Evolutionary conservation across 2,113 vertebrate genomes (phyloP), one percentile per base, ranked within the genome.

Genomic region (Chunga burmeisteri): DNA sequence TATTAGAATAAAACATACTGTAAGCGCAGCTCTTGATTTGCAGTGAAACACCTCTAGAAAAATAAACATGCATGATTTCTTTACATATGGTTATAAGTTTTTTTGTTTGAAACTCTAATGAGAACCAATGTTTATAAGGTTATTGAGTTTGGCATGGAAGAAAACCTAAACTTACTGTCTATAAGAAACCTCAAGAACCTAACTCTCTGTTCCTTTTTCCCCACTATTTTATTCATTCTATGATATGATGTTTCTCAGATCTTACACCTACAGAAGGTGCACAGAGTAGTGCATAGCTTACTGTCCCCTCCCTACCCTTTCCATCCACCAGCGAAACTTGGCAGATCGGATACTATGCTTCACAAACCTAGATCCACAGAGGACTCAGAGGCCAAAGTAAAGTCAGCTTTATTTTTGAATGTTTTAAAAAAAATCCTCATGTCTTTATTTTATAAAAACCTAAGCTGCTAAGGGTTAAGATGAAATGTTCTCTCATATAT

Each of bases 161-260:
- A 50, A 55, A 71, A 40, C 3, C 3, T 50, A n/a, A 80, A 65
- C 4, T 23, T 53, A 0, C 0, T 11, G 2, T 16, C 11, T 34
- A 0, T 6, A 44, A 40, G 17, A 81, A 71, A 49, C 8, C 38
- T 56, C 32, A 75, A 15, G 10, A 55, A 59, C 3, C 3, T 83
- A 75, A 46, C 34, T 23, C 6, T 42, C 10, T 46, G 14, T 53
- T 56, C 11, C 19, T 80, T 72, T 52, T 6, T 1, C 10, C 15
- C 2, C 1, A 17, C 2, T 4, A 3, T 29, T 71, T 55, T 4
- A 34, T 47, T 50, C 40, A 26, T 56, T 6, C 6, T 53, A 30
- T 42, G 6, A 62, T 25, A 42, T 4, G 19, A 36, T 11, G 3
- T 42, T 68, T 88, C 42, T 85, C 65, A 68, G 53, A 42, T 58